A percentile compares a stretch with the other conserved stretches of the same genome.
These are phyloP conservation scores for Carcharodon carcharias DNA, from an alignment of 2,797 vertebrate species.

Conservation along the genomic window DNA sequence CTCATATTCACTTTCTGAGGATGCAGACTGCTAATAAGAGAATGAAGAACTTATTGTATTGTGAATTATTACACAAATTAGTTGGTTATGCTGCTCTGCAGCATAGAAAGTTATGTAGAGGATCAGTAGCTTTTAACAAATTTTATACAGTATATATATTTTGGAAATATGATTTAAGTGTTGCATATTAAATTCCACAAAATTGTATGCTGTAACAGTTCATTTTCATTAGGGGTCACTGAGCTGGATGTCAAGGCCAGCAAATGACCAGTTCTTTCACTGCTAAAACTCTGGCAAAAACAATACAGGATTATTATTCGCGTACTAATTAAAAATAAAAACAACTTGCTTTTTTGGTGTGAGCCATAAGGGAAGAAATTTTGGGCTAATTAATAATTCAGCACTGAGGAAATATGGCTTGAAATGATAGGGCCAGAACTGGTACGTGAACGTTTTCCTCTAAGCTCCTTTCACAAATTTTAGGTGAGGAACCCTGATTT, in stretches of 20 bases:
- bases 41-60: neutral
- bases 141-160: neutral
- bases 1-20: neutral
- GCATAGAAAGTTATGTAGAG: neutral
- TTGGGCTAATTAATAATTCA: neutral
- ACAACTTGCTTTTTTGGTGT: neutral
- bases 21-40: neutral
- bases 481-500: neutral
- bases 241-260: neutral
- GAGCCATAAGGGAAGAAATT: neutral
- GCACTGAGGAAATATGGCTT: neutral
- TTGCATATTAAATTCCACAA: neutral
- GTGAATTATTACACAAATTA: neutral
- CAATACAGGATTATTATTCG: neutral
- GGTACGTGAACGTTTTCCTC: neutral
- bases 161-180: neutral
- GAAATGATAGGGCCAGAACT: neutral
- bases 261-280: neutral
- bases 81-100: neutral
- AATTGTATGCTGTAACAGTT: neutral
- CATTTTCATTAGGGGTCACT: neutral
- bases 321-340: neutral
- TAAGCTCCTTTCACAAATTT: neutral
- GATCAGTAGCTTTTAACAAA: neutral
- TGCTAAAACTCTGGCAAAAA: neutral